Percentiles rank a stretch among this genome's conserved stretches.
Evolutionary conservation across 2,888 invertebrate genomes (phyloP).

Genomic region (Entomobrya proxima): DNA sequence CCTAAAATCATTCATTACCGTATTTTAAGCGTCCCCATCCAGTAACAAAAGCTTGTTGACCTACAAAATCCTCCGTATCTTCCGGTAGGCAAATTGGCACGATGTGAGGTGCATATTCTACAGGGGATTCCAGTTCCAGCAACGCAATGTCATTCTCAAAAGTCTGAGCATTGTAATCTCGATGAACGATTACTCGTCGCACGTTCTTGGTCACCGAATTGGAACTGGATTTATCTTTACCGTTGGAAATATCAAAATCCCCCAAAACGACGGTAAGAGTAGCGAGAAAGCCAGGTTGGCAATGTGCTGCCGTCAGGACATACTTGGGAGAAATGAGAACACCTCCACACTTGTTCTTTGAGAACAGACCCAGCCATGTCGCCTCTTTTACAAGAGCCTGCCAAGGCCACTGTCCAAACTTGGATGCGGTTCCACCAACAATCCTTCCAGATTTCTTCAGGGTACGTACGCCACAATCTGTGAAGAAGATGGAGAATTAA

Average conservation of each 20-base stretch:
- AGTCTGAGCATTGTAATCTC: conserved; percentile 91
- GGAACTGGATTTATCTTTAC: conserved; percentile 78
- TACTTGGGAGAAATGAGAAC: conserved; percentile 92
- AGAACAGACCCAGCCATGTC: conserved; percentile 94
- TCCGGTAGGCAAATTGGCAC: conserved; percentile 94
- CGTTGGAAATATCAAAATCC: conserved; percentile 91
- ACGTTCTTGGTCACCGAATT: conserved; percentile 89
- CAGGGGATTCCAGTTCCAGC: conserved; percentile 88
- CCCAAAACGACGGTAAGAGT: conserved; percentile 93
- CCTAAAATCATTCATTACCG: conserved; percentile 81
- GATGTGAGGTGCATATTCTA: conserved; percentile 90
- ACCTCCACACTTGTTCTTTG: conserved; percentile 96
- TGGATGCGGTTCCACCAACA: conserved; percentile 89
- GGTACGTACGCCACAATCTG: conserved; percentile 93
- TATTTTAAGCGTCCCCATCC: conserved; percentile 95
- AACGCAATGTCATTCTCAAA: conserved; percentile 95
- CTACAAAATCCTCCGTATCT: conserved; percentile 87
- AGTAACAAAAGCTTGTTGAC: conserved; percentile 88
- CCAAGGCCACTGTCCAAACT: conserved; percentile 94
- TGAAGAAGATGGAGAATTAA: conserved; percentile 39
- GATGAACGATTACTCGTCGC: conserved; percentile 90
- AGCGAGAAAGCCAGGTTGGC: conserved; percentile 94
- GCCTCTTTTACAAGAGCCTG: conserved; percentile 93
- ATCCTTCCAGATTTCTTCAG: conserved; percentile 85
- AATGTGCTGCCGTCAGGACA: conserved; percentile 95